A percentile compares a stretch with the other conserved stretches of the same genome.
Evolutionary conservation across 2,888 invertebrate species (phyloP).

Genomic region (Neoaliturus tenellus): DNA sequence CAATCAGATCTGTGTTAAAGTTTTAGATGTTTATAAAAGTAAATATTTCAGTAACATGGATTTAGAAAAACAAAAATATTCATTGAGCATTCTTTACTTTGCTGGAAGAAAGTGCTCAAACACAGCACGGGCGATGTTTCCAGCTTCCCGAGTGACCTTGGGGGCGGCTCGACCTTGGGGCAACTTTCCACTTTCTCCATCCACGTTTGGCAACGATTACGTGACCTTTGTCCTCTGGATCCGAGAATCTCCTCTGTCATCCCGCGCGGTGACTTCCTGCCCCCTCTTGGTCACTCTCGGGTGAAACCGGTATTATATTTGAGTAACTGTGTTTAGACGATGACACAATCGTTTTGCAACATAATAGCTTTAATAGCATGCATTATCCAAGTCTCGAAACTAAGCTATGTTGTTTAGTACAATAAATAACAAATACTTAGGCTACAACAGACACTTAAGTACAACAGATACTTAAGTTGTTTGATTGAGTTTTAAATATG

Average conservation of each 20-base stretch:
- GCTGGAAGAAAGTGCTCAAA: background rate
- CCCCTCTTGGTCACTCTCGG: background rate
- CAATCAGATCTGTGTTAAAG: no score
- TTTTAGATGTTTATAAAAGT: no score
- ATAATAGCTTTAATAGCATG: no score
- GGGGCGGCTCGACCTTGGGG: slow-evolving; percentile 10
- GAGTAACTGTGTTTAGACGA: background rate
- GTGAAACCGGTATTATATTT: background rate
- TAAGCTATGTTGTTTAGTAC: no score
- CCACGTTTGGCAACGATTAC: slow-evolving; percentile 41
- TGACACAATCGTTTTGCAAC: background rate
- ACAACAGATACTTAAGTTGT: no score
- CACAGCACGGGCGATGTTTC: background rate
- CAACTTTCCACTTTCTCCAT: slow-evolving; percentile 44
- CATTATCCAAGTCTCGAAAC: no score
- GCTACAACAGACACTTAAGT: no score
- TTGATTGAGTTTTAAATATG: no score
- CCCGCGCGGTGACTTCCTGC: background rate
- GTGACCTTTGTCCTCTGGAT: slow-evolving; percentile 8
- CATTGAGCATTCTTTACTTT: no score
- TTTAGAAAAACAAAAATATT: no score
- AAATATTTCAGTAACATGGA: no score
- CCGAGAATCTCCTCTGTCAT: slow-evolving; percentile 3
- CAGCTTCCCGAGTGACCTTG: background rate
- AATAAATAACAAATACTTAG: no score